phyloP scores from a whole-genome alignment of 2,113 vertebrate species.

The Poeciliopsis prolifica region DNA sequence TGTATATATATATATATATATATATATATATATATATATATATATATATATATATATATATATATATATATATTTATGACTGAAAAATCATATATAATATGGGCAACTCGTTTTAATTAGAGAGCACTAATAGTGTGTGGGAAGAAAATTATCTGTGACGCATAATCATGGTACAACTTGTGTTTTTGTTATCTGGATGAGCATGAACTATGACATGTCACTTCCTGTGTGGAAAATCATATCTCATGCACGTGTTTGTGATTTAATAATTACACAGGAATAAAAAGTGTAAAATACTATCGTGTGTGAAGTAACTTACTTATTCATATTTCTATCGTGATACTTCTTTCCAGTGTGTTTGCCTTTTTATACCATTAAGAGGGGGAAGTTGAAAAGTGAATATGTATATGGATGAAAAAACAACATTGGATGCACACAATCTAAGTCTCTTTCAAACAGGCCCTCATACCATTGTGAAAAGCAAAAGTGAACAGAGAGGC shows the following conservation, averaged over 20 bases:
- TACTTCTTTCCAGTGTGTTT: background rate
- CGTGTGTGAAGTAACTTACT: background rate
- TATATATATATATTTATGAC: background rate
- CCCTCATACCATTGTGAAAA: conserved; percentile 25
- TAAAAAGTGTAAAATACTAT: background rate
- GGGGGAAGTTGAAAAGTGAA: background rate
- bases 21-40: background rate
- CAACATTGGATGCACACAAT: too few species aligned
- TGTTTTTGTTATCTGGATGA: background rate
- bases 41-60: too few species aligned
- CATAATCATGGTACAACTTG: background rate
- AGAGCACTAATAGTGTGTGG: background rate
- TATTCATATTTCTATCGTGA: too few species aligned
- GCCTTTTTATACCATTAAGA: too few species aligned
- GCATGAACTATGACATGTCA: background rate
- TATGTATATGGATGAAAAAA: background rate
- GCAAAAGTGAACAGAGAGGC: conserved; percentile 21
- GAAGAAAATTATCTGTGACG: background rate
- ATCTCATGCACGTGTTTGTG: background rate
- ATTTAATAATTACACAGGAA: background rate
- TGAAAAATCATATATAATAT: too few species aligned
- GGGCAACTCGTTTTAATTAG: conserved; percentile 11
- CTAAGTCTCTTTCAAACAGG: background rate
- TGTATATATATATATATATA: too few species aligned
- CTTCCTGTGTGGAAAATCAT: background rate